These are phyloP conservation scores for Pristionchus exspectatus DNA, from an alignment of 2,888 invertebrate species.

Conservation along the genomic window DNA sequence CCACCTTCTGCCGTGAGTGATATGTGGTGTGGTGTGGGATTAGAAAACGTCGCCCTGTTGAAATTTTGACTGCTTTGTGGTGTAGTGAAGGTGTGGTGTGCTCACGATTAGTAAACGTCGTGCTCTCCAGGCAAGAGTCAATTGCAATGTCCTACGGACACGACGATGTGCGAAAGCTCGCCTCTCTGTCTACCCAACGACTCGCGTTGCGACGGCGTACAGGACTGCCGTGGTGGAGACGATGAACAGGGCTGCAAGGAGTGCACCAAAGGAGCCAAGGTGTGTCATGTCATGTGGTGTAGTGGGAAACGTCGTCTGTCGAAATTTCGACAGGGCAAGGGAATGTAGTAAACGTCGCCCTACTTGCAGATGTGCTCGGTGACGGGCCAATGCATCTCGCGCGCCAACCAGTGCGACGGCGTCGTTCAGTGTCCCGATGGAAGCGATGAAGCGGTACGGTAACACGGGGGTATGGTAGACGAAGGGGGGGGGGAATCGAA, in stretches of 20 bases:
- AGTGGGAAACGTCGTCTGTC: not conserved
- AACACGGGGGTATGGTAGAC: not conserved
- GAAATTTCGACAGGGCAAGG: not conserved
- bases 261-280: constrained; percentile 63
- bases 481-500: not conserved
- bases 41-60: not conserved
- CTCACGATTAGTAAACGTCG: not conserved
- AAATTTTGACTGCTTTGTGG: not conserved
- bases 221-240: constrained; percentile 62
- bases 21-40: not conserved
- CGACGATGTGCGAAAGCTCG: not conserved
- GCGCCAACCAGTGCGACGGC: constrained; percentile 63
- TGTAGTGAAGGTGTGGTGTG: not conserved
- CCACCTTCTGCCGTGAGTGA: constrained; percentile 50
- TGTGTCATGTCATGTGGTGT: constrained; percentile 17
- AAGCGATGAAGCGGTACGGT: constrained; percentile 61
- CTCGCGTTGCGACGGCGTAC: constrained; percentile 63
- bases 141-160: not conserved
- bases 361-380: constrained; percentile 41
- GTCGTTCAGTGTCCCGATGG: constrained; percentile 64
- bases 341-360: not conserved
- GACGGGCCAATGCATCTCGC: constrained; percentile 56
- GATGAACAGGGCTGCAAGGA: constrained; percentile 65
- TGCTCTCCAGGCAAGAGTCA: not conserved
- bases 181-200: constrained; percentile 59